Percentiles rank a stretch among this genome's conserved stretches.
phyloP scores from a whole-genome alignment of 2,888 invertebrate genomes.

The Aleiodes leptofemur region DNA sequence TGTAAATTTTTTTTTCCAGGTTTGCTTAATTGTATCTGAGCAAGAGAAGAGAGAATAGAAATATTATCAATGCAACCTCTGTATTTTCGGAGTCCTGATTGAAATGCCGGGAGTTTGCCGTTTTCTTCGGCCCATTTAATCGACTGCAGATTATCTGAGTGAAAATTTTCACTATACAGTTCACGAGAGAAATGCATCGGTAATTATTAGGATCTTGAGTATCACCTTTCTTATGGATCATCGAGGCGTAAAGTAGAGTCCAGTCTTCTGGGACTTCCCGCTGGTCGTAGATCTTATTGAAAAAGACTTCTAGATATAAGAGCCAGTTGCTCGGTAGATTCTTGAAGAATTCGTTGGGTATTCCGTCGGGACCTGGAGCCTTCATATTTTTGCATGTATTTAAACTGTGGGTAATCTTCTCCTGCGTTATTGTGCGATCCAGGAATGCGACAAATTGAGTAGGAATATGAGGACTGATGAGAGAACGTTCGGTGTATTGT shows the following conservation, averaged over 20 bases:
- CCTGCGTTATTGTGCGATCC: neutral
- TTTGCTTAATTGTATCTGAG: no score
- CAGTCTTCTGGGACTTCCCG: neutral
- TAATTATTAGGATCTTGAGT: slow-evolving; percentile 50
- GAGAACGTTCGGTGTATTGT: neutral
- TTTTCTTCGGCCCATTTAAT: slow-evolving; percentile 9
- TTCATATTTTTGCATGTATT: neutral
- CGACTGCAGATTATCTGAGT: slow-evolving; percentile 41
- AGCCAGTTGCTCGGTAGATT: slow-evolving; percentile 4
- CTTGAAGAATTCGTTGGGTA: neutral
- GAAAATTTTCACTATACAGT: slow-evolving; percentile 53
- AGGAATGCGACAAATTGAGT: no score
- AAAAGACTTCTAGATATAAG: neutral
- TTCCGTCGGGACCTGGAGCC: slow-evolving; percentile 3
- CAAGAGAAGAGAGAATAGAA: slow-evolving; percentile 29
- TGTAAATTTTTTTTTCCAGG: slow-evolving; percentile 13
- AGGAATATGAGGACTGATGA: neutral
- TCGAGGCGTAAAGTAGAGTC: neutral
- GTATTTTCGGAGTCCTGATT: slow-evolving; percentile 56
- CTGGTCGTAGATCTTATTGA: neutral
- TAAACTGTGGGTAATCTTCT: neutral
- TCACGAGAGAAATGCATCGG: slow-evolving; percentile 52
- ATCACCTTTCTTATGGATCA: slow-evolving; percentile 1
- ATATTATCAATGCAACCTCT: slow-evolving; percentile 58
- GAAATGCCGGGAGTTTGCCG: slow-evolving; percentile 56